Evolutionary conservation across 2,888 invertebrate genomes (phyloP).

Genomic region (Drosophila seclusa): DNA sequence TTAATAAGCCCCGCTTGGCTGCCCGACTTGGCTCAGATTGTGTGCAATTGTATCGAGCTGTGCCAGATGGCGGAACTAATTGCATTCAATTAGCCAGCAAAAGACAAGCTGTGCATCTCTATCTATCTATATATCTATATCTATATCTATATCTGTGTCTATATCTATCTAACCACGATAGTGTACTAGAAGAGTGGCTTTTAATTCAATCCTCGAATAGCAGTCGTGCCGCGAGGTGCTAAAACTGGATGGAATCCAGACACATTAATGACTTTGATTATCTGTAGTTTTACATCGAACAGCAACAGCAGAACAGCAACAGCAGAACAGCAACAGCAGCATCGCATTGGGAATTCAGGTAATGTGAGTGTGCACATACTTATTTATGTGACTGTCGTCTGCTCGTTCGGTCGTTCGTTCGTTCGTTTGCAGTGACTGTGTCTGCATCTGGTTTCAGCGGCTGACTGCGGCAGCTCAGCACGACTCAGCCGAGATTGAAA

Average conservation of each 20-base stretch:
- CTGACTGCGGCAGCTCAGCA: conserved; percentile 59
- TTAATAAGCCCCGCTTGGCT: conserved; percentile 45
- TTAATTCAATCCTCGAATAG: conserved; percentile 24
- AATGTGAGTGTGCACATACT: conserved; percentile 21
- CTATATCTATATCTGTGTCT: not conserved
- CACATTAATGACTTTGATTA: conserved; percentile 57
- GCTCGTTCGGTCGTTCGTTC: conserved; percentile 19
- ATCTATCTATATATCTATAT: not conserved
- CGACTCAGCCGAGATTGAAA: conserved; percentile 73
- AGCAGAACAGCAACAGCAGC: conserved; percentile 1
- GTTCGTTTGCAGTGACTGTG: conserved; percentile 2
- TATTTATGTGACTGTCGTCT: conserved; percentile 20
- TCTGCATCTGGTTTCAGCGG: conserved; percentile 38
- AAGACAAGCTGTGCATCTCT: not conserved
- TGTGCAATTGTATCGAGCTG: conserved; percentile 2
- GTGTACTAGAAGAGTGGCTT: conserved; percentile 14
- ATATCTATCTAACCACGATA: not conserved
- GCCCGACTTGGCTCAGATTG: conserved; percentile 39
- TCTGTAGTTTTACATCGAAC: conserved; percentile 48
- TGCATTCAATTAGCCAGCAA: conserved; percentile 42
- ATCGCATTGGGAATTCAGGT: conserved; percentile 22
- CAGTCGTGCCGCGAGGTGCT: conserved; percentile 8
- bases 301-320: not conserved
- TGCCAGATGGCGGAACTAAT: conserved; percentile 34
- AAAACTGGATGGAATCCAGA: conserved; percentile 3